Base-by-base conservation (phyloP, 1,140 invertebrate genomes). In the Cydia splendana region DNA sequence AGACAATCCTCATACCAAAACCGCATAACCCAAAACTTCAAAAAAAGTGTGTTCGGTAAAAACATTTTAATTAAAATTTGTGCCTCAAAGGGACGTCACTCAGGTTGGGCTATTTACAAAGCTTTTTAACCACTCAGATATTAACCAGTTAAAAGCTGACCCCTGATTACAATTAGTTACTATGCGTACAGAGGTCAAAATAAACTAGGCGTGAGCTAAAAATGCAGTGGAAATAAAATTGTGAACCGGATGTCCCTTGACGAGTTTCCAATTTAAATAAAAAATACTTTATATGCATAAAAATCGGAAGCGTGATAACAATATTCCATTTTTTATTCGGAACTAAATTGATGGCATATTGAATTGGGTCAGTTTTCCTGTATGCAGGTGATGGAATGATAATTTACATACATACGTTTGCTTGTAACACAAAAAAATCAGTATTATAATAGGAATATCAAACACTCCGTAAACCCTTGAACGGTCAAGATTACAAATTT, bases 251-350 rank as follows among this genome's bases (percentile, higher is more conserved):
- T n/a, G 20, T n/a, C 65, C 65, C 28, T 69, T 69, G 65, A 69
- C 65, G 65, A 69, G 65, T 69, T 34, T 34, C 65, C 65, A 69
- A 69, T 69, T 69, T 69, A 69, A 69, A 69, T 69, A 30, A 34
- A 69, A 69, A 38, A 69, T 69, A 69, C 65, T 69, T 69, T 38
- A 69, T 69, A 69, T 69, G 65, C 65, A 69, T 69, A 69, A 69
- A 69, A 69, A 53, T 34, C 30, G 13, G 30, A 13, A 15, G 28
- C 15, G 1, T 15, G 24, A n/a, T 28, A 34, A 69, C 65, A 69
- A 69, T 69, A 38, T 69, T 69, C 28, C 65, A 30, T 38, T 69
- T 65, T 69, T 69, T 34, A 69, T 69, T 15, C 9, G 65, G 15
- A 28, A n/a, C 6, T 53, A 53, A 53, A 15, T 51, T 53, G 45